Base-by-base conservation (phyloP, 2,888 invertebrate genomes). In the Xylota segnis region DNA sequence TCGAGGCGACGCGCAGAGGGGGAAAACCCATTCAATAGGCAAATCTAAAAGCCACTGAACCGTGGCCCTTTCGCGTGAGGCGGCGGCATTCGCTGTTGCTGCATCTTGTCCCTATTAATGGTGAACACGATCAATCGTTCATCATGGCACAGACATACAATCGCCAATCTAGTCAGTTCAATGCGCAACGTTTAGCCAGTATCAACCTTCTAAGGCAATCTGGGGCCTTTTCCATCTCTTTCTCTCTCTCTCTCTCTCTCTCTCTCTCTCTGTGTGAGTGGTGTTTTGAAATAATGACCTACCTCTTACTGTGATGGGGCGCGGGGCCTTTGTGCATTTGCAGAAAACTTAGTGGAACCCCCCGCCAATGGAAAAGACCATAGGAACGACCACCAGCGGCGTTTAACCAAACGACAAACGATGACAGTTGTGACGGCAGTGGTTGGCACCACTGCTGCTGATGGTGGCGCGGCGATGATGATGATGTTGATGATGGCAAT, bases 11-110 rank as follows among this genome's bases (percentile, higher is more conserved):
- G n/a, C n/a, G n/a, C 14, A 5, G n/a, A 5, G 18, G 59, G n/a
- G 3, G 43, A 12, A 56, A 61, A 71, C 59, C 27, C 78, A 72
- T 66, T 83, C 78, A 72, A 78, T 72, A 78, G 83, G 83, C 72
- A 83, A 83, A 83, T 83, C 65, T 52, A 32, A 82, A 77, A 77
- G 68, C 72, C 83, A 79, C 83, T 83, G 65, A 83, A 79, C 74
- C 68, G 23, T 79, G 56, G 50, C 79, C 68, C 63, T 78, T 79
- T 83, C 72, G 71, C 56, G 74, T 68, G 66, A 78, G 68, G 78
- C 83, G 66, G n/a, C n/a, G 23, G 23, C 23, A 23, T 59, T 72
- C 43, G 45, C 23, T 61, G 29, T 75, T 68, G 58, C 34, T 78
- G 75, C 75, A 77, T 47, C 58, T 71, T 70, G 70, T 63, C 54